phyloP scores from a whole-genome alignment of 2,797 vertebrate genomes.

The Schizothorax lantsangensis region DNA sequence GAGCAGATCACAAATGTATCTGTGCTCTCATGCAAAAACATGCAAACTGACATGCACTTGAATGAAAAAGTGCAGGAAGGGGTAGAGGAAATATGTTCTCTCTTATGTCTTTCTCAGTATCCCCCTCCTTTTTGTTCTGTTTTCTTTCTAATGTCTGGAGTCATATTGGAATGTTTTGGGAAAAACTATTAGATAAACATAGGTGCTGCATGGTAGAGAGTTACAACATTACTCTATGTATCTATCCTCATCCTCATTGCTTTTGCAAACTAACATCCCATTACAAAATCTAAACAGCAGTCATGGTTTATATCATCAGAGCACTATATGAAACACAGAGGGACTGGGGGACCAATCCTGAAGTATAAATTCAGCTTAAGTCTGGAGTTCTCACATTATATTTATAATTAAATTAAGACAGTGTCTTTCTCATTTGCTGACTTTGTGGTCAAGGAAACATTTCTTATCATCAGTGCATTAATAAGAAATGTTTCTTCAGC shows the following conservation, averaged over 20 bases:
- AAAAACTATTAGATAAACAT: conserved; percentile 15
- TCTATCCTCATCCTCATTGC: neutral
- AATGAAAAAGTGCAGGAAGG: conserved; percentile 28
- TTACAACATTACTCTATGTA: neutral
- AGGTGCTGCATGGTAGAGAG: neutral
- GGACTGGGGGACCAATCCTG: neutral
- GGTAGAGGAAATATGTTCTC: neutral
- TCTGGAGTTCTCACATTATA: neutral
- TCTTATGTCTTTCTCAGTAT: neutral
- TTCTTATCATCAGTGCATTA: neutral
- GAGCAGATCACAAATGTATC: conserved; percentile 17
- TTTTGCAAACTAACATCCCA: conserved; percentile 3
- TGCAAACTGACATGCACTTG: neutral
- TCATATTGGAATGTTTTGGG: conserved; percentile 10
- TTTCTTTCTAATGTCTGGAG: conserved; percentile 18
- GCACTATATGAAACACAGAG: neutral
- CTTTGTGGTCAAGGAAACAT: neutral
- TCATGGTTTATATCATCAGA: neutral
- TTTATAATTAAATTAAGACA: neutral
- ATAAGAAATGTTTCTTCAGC: neutral
- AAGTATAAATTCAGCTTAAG: neutral
- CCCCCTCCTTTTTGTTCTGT: neutral
- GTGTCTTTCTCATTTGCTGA: neutral
- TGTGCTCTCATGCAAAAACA: conserved; percentile 2
- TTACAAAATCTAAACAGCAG: neutral